Evolutionary conservation across 2,113 vertebrate species (phyloP), one percentile per base, ranked within the genome.

Genomic region (Archocentrus centrarchus): DNA sequence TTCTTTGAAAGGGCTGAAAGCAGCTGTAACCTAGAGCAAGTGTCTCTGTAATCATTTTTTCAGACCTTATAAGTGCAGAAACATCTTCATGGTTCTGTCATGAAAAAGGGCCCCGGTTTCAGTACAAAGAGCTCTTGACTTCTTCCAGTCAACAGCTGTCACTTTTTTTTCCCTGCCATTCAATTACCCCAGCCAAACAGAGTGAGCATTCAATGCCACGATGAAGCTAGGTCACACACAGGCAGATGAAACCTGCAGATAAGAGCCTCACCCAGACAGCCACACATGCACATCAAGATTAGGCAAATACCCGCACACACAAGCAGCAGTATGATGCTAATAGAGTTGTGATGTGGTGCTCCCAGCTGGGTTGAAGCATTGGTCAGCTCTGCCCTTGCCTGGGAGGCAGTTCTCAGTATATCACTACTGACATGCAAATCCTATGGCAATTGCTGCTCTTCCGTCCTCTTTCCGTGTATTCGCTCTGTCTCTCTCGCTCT

Each of bases 341-440:
- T 85, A 89, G 90, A 76, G 78, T 75, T 68, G 75, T 60, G 85
- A 86, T 80, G 88, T 79, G 75, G 87, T 1, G 35, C 85, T 82
- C 24, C 30, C 61, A 75, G 85, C 85, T 37, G 66, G 58, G 75
- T 66, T 77, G 79, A 79, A 78, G 75, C 70, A 6, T 91, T 68
- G 90, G 88, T 84, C 89, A 77, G 79, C 82, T 86, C 91, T 86
- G 86, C 63, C 79, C 77, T 82, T 88, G 90, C 93, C 93, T 89
- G 58, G 76, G 85, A 95, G 94, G 91, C 93, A 86, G 88, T 89
- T 93, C 93, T 85, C 58, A 80, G 80, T 84, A 79, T 88, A 91
- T 92, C 90, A 79, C 84, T 78, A 77, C 92, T 94, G 92, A 93
- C 93, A 95, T 95, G 93, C 93, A 94, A 95, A 96, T 96, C 90